Evolutionary conservation across 2,797 vertebrate genomes (phyloP).

Genomic region (Halcyon leucocephala): DNA sequence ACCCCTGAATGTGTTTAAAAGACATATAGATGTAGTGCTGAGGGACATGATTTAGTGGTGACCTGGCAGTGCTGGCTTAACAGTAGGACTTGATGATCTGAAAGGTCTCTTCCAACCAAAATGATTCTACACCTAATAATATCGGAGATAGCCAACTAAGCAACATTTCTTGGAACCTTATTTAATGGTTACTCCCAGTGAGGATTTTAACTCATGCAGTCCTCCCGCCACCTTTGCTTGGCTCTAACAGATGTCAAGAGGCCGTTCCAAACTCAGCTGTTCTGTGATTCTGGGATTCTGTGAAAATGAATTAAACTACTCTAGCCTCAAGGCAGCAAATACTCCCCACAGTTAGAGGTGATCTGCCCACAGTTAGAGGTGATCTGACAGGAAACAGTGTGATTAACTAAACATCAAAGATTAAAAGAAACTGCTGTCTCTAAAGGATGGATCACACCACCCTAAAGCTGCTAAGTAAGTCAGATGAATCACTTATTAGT

Average conservation of each 20-base stretch:
- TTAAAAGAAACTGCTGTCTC: neutral
- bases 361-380: neutral
- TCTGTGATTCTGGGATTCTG: neutral
- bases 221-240: neutral
- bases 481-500: neutral
- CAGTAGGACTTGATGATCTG: neutral
- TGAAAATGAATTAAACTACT: neutral
- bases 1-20: neutral
- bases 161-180: neutral
- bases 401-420: neutral
- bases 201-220: neutral
- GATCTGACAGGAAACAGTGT: neutral
- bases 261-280: neutral
- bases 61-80: neutral
- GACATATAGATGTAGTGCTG: neutral
- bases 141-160: neutral
- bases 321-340: neutral
- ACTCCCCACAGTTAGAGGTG: neutral
- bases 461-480: neutral
- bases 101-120: neutral
- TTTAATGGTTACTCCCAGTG: neutral
- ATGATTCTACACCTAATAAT: neutral
- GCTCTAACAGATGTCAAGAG: neutral
- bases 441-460: neutral
- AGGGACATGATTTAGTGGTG: neutral